These are phyloP conservation scores for Mungos mungo DNA, from an alignment of 2,113 vertebrate genomes.

Conservation along the genomic window DNA sequence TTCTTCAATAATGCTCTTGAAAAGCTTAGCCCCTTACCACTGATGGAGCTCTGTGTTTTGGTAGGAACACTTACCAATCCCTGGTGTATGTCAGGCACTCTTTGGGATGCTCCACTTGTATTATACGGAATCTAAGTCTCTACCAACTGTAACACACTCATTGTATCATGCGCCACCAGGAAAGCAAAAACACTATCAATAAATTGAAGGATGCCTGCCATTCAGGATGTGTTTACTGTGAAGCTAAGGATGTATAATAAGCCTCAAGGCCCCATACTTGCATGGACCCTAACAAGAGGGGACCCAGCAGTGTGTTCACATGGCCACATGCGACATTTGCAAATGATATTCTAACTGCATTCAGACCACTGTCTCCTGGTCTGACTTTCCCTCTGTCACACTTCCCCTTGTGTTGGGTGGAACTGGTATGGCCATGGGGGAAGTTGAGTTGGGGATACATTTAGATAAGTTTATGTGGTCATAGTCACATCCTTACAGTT, in stretches of 20 bases:
- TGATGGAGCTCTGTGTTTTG: slow-evolving; percentile 10
- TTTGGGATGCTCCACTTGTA: background rate
- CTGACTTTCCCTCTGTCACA: slow-evolving; percentile 46
- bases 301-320: background rate
- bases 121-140: background rate
- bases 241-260: background rate
- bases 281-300: background rate
- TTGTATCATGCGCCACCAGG: background rate
- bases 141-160: background rate
- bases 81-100: background rate
- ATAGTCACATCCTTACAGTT: background rate
- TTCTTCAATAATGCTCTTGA: slow-evolving; percentile 55
- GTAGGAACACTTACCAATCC: background rate
- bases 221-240: background rate
- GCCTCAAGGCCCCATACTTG: background rate
- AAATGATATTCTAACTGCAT: slow-evolving; percentile 48
- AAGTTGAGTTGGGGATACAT: background rate
- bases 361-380: slow-evolving; percentile 20
- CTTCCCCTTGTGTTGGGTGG: background rate
- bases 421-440: background rate
- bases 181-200: background rate
- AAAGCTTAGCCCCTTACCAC: background rate
- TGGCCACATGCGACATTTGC: background rate
- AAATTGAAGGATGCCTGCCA: background rate
- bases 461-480: background rate